A percentile compares a stretch with the other conserved stretches of the same genome.
These are phyloP conservation scores for Phrynocephalus vlangalii DNA, from an alignment of 2,797 vertebrate genomes.

Conservation along the genomic window DNA sequence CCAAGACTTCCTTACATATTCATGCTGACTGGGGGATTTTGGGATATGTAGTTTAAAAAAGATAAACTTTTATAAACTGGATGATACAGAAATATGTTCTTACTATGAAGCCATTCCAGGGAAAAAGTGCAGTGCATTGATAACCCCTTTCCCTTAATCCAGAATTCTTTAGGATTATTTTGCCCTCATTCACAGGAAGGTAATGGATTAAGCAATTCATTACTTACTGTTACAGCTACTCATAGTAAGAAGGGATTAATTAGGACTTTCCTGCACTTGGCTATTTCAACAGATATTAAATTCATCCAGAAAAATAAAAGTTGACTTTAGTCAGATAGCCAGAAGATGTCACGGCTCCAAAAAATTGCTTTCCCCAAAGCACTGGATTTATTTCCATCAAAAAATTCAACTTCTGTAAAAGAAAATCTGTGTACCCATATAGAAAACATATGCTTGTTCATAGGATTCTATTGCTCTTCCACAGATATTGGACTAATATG, in stretches of 20 bases:
- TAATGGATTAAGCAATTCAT: slow-evolving; percentile 64
- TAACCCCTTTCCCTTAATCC: not conserved
- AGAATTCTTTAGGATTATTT: slow-evolving; percentile 56
- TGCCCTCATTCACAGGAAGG: slow-evolving; percentile 66
- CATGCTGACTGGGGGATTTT: not conserved
- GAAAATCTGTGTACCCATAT: not conserved
- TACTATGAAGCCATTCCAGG: rapidly evolving
- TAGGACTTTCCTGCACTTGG: slow-evolving; percentile 51
- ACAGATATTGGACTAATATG: not conserved
- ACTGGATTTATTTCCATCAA: not conserved
- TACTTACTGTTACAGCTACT: slow-evolving; percentile 64
- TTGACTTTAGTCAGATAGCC: not conserved
- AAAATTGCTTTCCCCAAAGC: not conserved
- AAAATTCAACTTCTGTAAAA: not conserved
- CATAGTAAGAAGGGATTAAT: slow-evolving; percentile 65
- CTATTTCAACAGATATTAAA: slow-evolving; percentile 43
- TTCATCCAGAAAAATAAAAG: slow-evolving; percentile 37
- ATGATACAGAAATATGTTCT: slow-evolving; percentile 10
- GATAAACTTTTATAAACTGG: not conserved
- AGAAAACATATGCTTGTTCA: too few species aligned
- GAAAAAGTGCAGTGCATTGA: slow-evolving; percentile 27
- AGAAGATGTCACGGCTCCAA: not conserved
- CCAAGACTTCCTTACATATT: too few species aligned
- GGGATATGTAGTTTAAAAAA: not conserved
- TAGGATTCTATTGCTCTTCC: too few species aligned